Evolutionary conservation across 2,113 vertebrate genomes (phyloP), one percentile per base, ranked within the genome.

Genomic region (Nymphicus hollandicus): DNA sequence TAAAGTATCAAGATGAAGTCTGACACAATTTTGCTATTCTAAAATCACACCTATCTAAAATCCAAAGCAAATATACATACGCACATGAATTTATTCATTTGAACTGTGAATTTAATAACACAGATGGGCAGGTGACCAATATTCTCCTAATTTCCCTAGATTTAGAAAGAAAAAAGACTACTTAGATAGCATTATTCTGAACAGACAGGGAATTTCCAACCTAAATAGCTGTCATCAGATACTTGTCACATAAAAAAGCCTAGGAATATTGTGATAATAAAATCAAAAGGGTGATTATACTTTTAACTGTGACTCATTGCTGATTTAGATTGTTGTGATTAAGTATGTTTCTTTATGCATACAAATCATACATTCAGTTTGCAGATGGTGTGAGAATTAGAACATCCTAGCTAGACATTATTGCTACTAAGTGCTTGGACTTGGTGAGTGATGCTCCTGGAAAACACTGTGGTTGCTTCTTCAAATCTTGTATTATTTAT

Each of bases 281-380:
- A 95, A 93, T 97, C 85, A 96, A 96, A 96, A 95, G 94, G 88
- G 91, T 60, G 91, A 93, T 96, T 96, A 95, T 88, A 78, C 90
- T 91, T 96, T 71, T 91, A 96, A 96, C 69, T 89, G 20, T 96
- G 95, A 97, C 33, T 95, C 95, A 95, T 81, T 89, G 81, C 91
- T 87, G 91, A 92, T 96, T 89, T 93, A 91, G 86, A 93, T 91
- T 92, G 90, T 95, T 96, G 64, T 96, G 93, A 96, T 96, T 89
- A 93, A 91, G 69, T 60, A 60, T 71, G 64, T 84, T 90, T 95
- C 93, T 90, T 92, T 86, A 78, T 64, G 95, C 93, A 96, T 95
- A 94, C 82, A 91, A 96, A 97, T 96, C 44, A 78, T 74, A 72
- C 35, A 81, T 70, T 81, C 52, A 64, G 39, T 78, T 86, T 91